Evolutionary conservation across 1,140 invertebrate genomes (phyloP), one percentile per base, ranked within the genome.

Genomic region (Oryzaephilus surinamensis): DNA sequence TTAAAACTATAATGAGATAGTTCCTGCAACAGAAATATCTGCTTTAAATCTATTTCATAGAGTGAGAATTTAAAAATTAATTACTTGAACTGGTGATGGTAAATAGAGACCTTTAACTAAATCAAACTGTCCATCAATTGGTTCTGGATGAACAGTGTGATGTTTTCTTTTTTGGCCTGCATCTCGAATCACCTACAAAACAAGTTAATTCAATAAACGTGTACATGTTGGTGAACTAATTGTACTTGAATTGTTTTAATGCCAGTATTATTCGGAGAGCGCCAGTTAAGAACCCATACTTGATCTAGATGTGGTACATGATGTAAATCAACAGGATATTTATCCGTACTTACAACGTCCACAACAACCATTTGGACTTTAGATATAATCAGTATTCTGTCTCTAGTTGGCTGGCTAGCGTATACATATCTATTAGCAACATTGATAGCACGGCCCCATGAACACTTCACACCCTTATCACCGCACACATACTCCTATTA

Each of bases 281-380:
- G 68, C 79, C 81, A 84, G 55, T 83, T 84, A 17, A 84, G 56
- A 4, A 85, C 69, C 84, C 84, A 87, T 2, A 87, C 76, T 61
- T 87, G 81, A 56, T 86, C 83, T 35, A 85, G 55, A 52, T 81
- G 74, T 18, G 74, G 70, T 2, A 85, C 75, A 55, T 85, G 84
- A 50, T 77, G 70, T 3, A 87, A 56, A 37, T 80, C 74, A 3
- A 84, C 79, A 2, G 83, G 83, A 50, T 72, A 75, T 53, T 79
- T 78, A 55, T 85, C 82, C 5, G 83, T 85, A 7, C 74, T 66
- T 4, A 87, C 74, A 21, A 84, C 76, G 53, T 81, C 78, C 10
- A 81, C 77, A 13, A 81, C 76, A 13, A 79, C 74, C 76, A 81
- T 81, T 53, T 82, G 78, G 33, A 76, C 67, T 47, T 77, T 76